These are phyloP conservation scores for Ochlodes sylvanus DNA, from an alignment of 2,888 invertebrate species.

Conservation along the genomic window DNA sequence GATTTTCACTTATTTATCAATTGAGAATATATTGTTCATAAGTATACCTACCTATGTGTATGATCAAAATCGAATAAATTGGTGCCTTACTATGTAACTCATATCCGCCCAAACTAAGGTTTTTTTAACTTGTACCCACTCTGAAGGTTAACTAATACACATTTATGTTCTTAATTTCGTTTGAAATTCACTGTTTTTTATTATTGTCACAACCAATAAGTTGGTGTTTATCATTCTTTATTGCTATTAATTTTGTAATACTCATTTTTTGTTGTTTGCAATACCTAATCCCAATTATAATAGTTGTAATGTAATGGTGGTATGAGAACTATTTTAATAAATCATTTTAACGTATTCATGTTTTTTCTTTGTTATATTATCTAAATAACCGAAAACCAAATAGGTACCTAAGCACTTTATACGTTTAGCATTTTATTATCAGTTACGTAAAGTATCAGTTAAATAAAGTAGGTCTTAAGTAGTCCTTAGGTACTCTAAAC, in stretches of 20 bases:
- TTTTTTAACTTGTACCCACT: not conserved
- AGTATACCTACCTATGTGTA: not conserved
- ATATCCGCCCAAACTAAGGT: conserved; percentile 66
- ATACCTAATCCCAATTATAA: conserved; percentile 41
- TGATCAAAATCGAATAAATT: conserved; percentile 42
- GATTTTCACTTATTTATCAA: conserved; percentile 37
- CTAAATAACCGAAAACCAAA: no score
- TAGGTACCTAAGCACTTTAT: no score
- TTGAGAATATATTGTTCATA: not conserved
- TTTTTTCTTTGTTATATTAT: conserved; percentile 41
- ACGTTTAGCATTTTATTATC: no score
- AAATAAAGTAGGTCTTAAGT: no score
- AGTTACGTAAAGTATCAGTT: no score
- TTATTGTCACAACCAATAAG: not conserved
- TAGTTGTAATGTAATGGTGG: conserved; percentile 53
- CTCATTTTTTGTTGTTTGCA: conserved; percentile 48
- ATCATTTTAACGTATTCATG: conserved; percentile 48
- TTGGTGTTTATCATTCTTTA: not conserved
- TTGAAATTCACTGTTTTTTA: not conserved
- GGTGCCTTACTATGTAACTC: conserved; percentile 78
- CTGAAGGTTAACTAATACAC: not conserved
- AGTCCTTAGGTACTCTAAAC: no score
- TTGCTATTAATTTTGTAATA: conserved; percentile 48
- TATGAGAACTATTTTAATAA: conserved; percentile 61
- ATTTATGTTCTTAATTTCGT: no score